Base-by-base conservation (phyloP, 2,888 invertebrate genomes). In the Nymphalis c-album region DNA sequence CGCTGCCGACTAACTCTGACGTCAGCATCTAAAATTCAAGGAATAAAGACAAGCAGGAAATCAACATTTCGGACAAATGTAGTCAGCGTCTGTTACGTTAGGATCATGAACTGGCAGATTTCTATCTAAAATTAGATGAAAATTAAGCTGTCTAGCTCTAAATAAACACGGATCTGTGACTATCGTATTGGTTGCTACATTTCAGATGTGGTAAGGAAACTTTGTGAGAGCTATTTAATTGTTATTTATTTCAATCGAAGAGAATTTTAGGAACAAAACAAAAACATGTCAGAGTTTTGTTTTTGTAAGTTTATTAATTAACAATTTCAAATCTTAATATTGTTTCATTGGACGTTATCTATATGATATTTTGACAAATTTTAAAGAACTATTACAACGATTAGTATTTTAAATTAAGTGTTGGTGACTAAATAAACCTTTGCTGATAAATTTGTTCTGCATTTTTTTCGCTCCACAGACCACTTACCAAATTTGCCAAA, bases 1-100 rank as follows among this genome's bases (percentile, higher is more conserved):
- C 74, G 57, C 57, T n/a, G 40, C 40, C 57, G 82, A 74, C 83
- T 63, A 88, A 88, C 88, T 88, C 81, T 72, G 82, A 85, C 85
- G 82, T 81, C 67, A 68, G 75, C 86, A 89, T 88, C 77, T 83
- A 85, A 88, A 88, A 90, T 90, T 82, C 83, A 90, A 80, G 82
- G 81, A 81, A 80, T 81, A 85, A 82, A 85, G 85, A 83, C 85
- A 80, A 80, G 78, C 77, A 78, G 78, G 75, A 73, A 76, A 77
- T 83, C 80, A 82, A 79, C 81, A 78, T 84, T 83, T 85, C 85
- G 71, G 79, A 80, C 79, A 77, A 78, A 80, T 77, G 78, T 75
- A 78, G 74, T 74, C 78, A 74, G 76, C 67, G 77, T 74, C 74
- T 78, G 81, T 80, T 77, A 78, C 79, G 75, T 75, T 78, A 69